Evolutionary conservation across 2,113 vertebrate species (phyloP), one percentile per base, ranked within the genome.

Genomic region (Chinchilla lanigera): DNA sequence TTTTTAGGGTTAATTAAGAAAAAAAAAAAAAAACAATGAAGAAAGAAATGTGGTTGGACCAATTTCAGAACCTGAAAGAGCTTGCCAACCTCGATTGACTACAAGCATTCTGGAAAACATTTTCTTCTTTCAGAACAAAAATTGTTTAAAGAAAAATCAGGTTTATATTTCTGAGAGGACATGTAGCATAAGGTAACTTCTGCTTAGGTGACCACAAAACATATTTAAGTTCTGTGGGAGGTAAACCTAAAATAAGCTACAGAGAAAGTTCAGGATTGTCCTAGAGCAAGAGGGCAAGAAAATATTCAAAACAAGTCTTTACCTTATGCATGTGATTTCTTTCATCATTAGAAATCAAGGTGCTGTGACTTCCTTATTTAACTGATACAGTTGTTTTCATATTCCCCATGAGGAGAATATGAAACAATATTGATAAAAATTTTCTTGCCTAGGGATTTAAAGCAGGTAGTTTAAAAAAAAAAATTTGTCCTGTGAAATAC

Each of bases 41-140:
- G 52, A 93, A 97, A 96, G 90, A 94, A 96, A 58, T 94, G 19
- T 88, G n/a, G 61, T 82, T 92, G 92, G 61, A 92, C 33, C 26
- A 95, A 22, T 86, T 95, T 50, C 12, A 63, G n/a, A 94, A 94
- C 38, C 3, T 94, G 35, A 95, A 60, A 95, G 26, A 93, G 56
- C 16, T 13, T 92, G 19, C 30, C 63, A 86, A 86, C 69, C 89
- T 92, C 30, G 96, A 67, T 78, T 93, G n/a, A 41, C 63, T 80
- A 0, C 13, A 54, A 58, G 12, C 6, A 88, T 77, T 56, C 11
- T 90, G 75, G 63, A 90, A 28, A 89, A n/a, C 89, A 54, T 78
- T 94, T 86, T 95, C n/a, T 83, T 10, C 38, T 16, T 75, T 61
- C 28, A 71, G 89, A 89, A 78, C 63, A 86, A 90, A 92, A 22